Conservation (phyloP, 2,888 invertebrate genomes). For the Idaea aversata region DNA sequence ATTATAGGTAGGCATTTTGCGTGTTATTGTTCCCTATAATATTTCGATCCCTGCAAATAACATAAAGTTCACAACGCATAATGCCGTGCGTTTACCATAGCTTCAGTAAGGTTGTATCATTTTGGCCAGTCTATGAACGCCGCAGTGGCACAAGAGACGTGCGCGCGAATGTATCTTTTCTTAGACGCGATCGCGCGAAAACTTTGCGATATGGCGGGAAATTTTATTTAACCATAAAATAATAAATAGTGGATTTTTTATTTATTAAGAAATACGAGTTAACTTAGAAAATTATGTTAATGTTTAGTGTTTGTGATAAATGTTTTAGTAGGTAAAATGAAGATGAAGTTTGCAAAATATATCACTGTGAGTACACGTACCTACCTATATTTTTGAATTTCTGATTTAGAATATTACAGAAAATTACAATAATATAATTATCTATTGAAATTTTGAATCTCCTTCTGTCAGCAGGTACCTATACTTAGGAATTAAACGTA, state of each 20-base stretch:
- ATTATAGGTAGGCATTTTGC: too few species aligned
- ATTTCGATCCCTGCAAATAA: neutral
- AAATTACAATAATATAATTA: too few species aligned
- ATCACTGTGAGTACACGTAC: conserved; percentile 42
- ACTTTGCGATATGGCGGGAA: conserved; percentile 69
- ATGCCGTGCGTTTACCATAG: conserved; percentile 15
- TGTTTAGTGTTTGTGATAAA: conserved; percentile 10
- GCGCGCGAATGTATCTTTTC: conserved; percentile 23
- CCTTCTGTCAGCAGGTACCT: too few species aligned
- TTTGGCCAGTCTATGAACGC: conserved; percentile 50
- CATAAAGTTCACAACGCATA: neutral
- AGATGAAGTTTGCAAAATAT: conserved; percentile 51
- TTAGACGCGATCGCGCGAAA: conserved; percentile 53
- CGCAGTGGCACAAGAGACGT: conserved; percentile 45
- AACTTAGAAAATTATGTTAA: conserved; percentile 2
- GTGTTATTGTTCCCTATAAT: too few species aligned
- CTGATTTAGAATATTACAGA: neutral
- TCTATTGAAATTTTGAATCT: too few species aligned
- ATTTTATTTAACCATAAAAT: conserved; percentile 27
- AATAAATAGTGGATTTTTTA: neutral
- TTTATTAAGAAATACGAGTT: conserved; percentile 12
- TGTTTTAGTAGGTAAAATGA: conserved; percentile 34
- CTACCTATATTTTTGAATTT: neutral
- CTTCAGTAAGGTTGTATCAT: conserved; percentile 21
- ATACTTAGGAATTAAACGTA: too few species aligned